phyloP scores from a whole-genome alignment of 1,140 invertebrate genomes.

The Oreohelix idahoensis region DNA sequence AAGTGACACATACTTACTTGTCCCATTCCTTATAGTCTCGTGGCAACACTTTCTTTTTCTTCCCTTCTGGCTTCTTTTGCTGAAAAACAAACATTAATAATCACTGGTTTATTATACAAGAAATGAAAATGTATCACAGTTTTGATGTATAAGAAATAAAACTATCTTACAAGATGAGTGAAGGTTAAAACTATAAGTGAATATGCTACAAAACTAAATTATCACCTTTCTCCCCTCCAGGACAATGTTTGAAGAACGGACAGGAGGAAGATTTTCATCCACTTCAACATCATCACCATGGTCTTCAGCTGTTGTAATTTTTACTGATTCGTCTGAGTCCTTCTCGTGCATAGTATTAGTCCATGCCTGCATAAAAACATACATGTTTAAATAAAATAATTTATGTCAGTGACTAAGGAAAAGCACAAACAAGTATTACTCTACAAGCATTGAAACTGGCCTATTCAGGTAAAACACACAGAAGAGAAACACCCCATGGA shows the following conservation, averaged over 20 bases:
- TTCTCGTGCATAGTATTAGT: conserved; percentile 51
- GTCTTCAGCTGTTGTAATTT: neutral
- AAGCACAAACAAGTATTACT: too few species aligned
- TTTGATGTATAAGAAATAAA: neutral
- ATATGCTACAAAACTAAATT: neutral
- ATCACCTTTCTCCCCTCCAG: conserved; percentile 38
- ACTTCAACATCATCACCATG: conserved; percentile 33
- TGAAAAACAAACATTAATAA: conserved; percentile 14
- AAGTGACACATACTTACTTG: conserved; percentile 67
- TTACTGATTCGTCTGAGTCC: conserved; percentile 16
- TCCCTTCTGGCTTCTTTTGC: conserved; percentile 17
- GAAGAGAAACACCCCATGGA: too few species aligned
- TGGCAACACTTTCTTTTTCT: conserved; percentile 48
- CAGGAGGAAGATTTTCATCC: conserved; percentile 53
- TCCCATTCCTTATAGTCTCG: conserved; percentile 64
- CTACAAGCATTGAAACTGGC: too few species aligned
- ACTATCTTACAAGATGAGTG: too few species aligned
- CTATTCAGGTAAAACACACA: too few species aligned
- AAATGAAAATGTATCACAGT: neutral
- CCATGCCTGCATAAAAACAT: conserved; percentile 48
- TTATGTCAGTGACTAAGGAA: too few species aligned
- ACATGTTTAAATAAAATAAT: neutral
- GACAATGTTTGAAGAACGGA: conserved; percentile 50
- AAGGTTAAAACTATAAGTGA: too few species aligned
- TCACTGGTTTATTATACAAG: neutral